Conservation (phyloP, 1,140 invertebrate species). For the Rhynchophorus ferrugineus region DNA sequence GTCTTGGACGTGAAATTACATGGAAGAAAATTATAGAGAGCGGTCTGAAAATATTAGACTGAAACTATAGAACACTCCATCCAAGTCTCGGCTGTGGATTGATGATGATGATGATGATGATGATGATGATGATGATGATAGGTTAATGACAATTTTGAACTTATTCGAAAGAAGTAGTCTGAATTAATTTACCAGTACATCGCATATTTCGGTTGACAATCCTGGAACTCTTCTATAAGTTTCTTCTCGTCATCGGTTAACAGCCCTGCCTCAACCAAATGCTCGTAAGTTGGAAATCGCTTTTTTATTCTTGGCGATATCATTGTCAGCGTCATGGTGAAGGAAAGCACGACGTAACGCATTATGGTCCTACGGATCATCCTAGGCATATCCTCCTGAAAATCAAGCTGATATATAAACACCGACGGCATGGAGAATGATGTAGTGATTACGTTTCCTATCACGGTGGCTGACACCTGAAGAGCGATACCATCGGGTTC, state of each 20-base stretch:
- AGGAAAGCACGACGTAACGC: slow-evolving; percentile 71
- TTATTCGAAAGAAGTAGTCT: no score
- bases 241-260: slow-evolving; percentile 74
- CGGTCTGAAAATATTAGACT: no score
- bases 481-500: slow-evolving; percentile 42
- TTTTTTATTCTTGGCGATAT: slow-evolving; percentile 86
- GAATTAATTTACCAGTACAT: slow-evolving; percentile 89
- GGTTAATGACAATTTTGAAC: no score
- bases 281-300: slow-evolving; percentile 81
- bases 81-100: no score
- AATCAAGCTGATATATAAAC: background rate
- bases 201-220: slow-evolving; percentile 75
- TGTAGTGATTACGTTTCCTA: slow-evolving; percentile 37
- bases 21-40: no score
- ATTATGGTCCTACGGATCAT: slow-evolving; percentile 82
- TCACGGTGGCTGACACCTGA: slow-evolving; percentile 43
- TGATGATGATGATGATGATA: no score
- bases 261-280: slow-evolving; percentile 84
- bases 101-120: no score
- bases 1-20: no score
- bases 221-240: slow-evolving; percentile 72
- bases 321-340: slow-evolving; percentile 74
- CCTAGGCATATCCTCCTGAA: slow-evolving; percentile 76
- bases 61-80: no score
- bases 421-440: background rate